Conservation (phyloP, 2,797 vertebrate species). For the Sebastes flavidus region DNA sequence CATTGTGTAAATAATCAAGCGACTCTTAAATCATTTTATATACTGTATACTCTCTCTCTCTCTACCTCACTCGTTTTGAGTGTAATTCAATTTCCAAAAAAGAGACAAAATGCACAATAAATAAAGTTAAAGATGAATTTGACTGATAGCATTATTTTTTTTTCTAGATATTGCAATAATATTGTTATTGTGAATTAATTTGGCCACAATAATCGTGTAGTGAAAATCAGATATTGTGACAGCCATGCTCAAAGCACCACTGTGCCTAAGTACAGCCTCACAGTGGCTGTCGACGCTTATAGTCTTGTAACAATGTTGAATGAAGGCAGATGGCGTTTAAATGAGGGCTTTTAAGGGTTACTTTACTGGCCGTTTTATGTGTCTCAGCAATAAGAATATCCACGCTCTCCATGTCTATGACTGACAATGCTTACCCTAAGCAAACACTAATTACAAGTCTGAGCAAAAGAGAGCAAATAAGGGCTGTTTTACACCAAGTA, state of each 20-base stretch:
- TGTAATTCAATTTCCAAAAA: neutral
- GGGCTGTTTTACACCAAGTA: neutral
- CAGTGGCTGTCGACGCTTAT: neutral
- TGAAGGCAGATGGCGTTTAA: neutral
- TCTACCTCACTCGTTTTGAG: neutral
- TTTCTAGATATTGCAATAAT: too few relatives aligned
- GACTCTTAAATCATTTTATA: neutral
- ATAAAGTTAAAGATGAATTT: too few relatives aligned
- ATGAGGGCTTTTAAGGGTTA: neutral
- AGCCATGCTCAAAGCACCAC: neutral
- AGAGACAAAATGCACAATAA: neutral
- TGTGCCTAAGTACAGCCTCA: neutral
- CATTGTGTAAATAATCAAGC: neutral
- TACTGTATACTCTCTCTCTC: neutral
- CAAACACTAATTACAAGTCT: constrained; percentile 7
- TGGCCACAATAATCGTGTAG: neutral
- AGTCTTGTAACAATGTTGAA: neutral
- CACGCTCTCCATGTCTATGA: neutral
- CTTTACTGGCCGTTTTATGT: neutral
- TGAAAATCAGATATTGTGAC: neutral
- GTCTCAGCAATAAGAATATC: neutral
- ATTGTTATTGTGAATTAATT: neutral
- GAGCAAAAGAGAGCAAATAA: neutral
- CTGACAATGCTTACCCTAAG: neutral
- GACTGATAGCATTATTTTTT: too few relatives aligned